Conservation (phyloP, 2,797 vertebrate species). For the Spea hammondii region DNA sequence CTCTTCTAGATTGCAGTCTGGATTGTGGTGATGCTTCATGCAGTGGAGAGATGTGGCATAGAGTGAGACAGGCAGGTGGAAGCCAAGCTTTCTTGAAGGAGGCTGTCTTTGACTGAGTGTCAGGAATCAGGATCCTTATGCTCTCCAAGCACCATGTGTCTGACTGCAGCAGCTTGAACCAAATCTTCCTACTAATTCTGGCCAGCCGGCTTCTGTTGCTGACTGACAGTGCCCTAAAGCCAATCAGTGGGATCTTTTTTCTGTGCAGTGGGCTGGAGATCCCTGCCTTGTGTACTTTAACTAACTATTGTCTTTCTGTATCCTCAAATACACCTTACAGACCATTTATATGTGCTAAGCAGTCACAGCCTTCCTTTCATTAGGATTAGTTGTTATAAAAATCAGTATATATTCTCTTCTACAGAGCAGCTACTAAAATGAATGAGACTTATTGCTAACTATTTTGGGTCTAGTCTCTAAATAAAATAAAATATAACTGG, state of each 20-base stretch:
- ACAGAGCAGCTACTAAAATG: too few species aligned
- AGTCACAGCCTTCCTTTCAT: too few species aligned
- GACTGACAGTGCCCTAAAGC: conserved; percentile 33
- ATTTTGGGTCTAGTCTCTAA: too few species aligned
- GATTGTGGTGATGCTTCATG: background rate
- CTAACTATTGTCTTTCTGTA: background rate
- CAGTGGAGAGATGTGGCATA: background rate
- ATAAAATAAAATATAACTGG: too few species aligned
- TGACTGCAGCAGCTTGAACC: conserved; percentile 10
- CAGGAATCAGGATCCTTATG: conserved; percentile 7
- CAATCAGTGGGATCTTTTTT: conserved; percentile 22
- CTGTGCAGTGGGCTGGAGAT: conserved; percentile 27
- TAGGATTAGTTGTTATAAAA: too few species aligned
- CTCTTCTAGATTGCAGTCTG: background rate
- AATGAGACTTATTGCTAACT: too few species aligned
- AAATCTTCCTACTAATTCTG: conserved; percentile 19
- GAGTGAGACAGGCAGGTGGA: background rate
- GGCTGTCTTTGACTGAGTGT: conserved; percentile 4
- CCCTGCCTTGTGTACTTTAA: conserved; percentile 22
- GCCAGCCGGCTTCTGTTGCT: conserved; percentile 33
- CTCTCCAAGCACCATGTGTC: conserved; percentile 38
- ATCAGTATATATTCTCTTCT: too few species aligned
- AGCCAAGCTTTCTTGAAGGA: background rate
- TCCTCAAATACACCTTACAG: background rate
- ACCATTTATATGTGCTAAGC: too few species aligned